These are phyloP conservation scores for Etia nguti DNA, from an alignment of 2,113 vertebrate species.

Conservation along the genomic window DNA sequence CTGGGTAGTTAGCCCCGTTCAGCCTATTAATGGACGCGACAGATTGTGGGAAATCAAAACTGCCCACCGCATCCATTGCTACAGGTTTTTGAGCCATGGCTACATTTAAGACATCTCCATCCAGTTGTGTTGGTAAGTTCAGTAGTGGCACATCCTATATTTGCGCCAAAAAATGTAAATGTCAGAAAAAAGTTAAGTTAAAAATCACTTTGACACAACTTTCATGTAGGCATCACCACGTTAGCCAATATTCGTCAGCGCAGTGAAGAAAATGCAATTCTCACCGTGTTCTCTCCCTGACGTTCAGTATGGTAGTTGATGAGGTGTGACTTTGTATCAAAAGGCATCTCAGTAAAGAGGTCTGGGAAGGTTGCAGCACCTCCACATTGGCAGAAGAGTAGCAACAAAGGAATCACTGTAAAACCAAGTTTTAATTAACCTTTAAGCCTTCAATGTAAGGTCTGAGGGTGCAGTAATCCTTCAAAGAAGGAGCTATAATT, in stretches of 20 bases:
- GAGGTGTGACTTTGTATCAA: constrained; percentile 78
- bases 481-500: not conserved
- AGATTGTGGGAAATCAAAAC: not conserved
- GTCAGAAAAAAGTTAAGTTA: not conserved
- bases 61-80: not conserved
- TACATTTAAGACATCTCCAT: not conserved
- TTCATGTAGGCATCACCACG: not conserved
- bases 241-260: not conserved
- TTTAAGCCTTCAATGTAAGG: not conserved
- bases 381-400: constrained; percentile 73
- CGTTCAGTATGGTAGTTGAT: constrained; percentile 85
- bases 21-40: not conserved
- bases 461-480: not conserved
- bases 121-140: not conserved
- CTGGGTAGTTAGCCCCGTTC: not conserved
- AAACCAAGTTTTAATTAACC: not conserved
- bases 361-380: constrained; percentile 44
- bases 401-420: constrained; percentile 80
- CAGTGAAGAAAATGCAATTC: not conserved
- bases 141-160: constrained; percentile 55
- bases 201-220: not conserved
- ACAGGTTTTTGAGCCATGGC: not conserved
- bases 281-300: constrained; percentile 82
- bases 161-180: not conserved
- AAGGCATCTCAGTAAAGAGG: constrained; percentile 63